phyloP scores from a whole-genome alignment of 1,140 invertebrate genomes.

The Pristionchus pacificus region DNA sequence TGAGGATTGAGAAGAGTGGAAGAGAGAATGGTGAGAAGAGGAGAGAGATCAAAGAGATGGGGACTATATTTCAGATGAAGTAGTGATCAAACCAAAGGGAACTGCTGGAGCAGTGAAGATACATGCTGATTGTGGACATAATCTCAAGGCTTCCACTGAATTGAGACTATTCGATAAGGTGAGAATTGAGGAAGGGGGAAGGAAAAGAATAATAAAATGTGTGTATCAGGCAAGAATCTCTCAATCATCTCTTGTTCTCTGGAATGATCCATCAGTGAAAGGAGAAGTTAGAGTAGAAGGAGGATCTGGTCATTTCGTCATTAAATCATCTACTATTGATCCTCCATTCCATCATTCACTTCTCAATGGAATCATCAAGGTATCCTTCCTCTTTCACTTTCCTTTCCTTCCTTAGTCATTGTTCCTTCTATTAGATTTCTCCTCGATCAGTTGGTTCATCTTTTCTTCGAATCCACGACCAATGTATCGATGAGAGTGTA shows the following conservation, averaged over 20 bases:
- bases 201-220: too few relatives aligned
- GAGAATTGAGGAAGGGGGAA: neutral
- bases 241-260: constrained; percentile 23
- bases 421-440: neutral
- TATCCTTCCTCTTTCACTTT: too few relatives aligned
- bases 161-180: neutral
- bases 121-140: constrained; percentile 10
- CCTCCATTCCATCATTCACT: neutral
- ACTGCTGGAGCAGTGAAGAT: constrained; percentile 16
- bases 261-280: constrained; percentile 27
- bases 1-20: too few relatives aligned
- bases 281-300: constrained; percentile 24
- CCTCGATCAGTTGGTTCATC: neutral
- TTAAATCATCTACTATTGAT: too few relatives aligned
- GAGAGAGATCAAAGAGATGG: constrained; percentile 3
- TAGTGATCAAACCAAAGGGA: neutral
- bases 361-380: neutral
- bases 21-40: too few relatives aligned
- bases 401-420: neutral
- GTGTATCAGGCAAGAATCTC: neutral
- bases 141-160: neutral
- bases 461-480: neutral
- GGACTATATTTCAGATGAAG: neutral
- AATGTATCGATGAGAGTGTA: neutral
- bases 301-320: constrained; percentile 35